phyloP scores from a whole-genome alignment of 2,888 invertebrate species.

The Epirrita christyi region DNA sequence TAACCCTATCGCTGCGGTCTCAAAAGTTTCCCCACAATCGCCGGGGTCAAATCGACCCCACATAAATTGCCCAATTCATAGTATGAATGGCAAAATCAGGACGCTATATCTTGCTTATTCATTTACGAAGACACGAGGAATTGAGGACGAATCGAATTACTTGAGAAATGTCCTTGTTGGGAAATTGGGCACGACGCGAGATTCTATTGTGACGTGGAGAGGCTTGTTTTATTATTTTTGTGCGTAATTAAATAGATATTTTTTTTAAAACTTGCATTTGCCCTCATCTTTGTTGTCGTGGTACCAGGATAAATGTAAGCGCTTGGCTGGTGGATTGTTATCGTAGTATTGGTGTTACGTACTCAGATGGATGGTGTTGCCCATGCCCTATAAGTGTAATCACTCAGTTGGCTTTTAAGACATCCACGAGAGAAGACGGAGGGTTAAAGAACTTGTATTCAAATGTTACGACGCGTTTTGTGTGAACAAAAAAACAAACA shows the following conservation, averaged over 20 bases:
- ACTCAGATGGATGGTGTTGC: too few species aligned
- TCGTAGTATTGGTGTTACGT: too few species aligned
- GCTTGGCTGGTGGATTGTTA: too few species aligned
- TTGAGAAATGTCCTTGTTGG: slow-evolving; percentile 24
- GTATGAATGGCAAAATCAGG: slow-evolving; percentile 58
- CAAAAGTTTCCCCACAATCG: slow-evolving; percentile 44
- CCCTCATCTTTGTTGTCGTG: too few species aligned
- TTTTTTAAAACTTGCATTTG: too few species aligned
- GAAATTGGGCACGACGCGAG: slow-evolving; percentile 18
- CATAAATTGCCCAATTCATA: slow-evolving; percentile 59
- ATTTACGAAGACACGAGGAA: slow-evolving; percentile 42
- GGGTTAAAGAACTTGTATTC: too few species aligned
- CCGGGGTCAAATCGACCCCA: slow-evolving; percentile 44
- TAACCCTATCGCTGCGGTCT: slow-evolving; percentile 29
- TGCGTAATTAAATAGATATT: background rate
- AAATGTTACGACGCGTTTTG: too few species aligned
- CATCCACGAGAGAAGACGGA: too few species aligned
- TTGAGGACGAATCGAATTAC: slow-evolving; percentile 50
- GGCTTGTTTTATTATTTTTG: background rate
- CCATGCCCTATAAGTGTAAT: too few species aligned
- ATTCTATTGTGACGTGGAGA: slow-evolving; percentile 8
- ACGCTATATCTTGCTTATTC: slow-evolving; percentile 47
- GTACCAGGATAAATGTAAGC: too few species aligned
- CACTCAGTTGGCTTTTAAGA: too few species aligned
- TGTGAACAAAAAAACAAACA: too few species aligned